Evolutionary conservation across 2,888 invertebrate species (phyloP).

Genomic region (Latrodectus elegans): DNA sequence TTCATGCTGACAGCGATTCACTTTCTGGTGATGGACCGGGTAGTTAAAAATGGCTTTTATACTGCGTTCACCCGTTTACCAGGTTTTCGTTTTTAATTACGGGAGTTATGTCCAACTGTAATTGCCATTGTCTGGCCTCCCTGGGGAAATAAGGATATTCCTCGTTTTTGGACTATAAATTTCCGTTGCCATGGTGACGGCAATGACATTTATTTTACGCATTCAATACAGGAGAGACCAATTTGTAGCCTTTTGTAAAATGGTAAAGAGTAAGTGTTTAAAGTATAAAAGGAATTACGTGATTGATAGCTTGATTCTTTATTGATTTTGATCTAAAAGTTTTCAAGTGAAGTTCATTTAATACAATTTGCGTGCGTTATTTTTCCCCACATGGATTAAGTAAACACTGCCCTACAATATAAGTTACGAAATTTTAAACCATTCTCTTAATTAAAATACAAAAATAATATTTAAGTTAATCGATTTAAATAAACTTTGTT

Average conservation of each 20-base stretch:
- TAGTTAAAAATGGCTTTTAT: conserved; percentile 57
- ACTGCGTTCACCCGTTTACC: conserved; percentile 32
- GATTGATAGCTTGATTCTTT: neutral
- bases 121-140: conserved; percentile 61
- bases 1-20: conserved; percentile 33
- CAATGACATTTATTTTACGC: conserved; percentile 61
- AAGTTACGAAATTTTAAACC: no score
- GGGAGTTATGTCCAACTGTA: conserved; percentile 55
- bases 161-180: conserved; percentile 9
- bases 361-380: no score
- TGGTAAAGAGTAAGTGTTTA: conserved; percentile 10
- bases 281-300: neutral
- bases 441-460: no score
- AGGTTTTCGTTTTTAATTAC: conserved; percentile 68
- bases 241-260: conserved; percentile 56
- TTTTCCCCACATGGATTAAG: no score
- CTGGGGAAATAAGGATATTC: conserved; percentile 52
- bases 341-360: no score
- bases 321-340: neutral
- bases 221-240: conserved; percentile 28
- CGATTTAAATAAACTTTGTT: no score
- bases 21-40: conserved; percentile 18
- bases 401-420: no score
- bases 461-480: no score
- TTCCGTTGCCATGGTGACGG: conserved; percentile 42